Conservation (phyloP, 2,113 vertebrate genomes). For the Malaclemys terrapin region DNA sequence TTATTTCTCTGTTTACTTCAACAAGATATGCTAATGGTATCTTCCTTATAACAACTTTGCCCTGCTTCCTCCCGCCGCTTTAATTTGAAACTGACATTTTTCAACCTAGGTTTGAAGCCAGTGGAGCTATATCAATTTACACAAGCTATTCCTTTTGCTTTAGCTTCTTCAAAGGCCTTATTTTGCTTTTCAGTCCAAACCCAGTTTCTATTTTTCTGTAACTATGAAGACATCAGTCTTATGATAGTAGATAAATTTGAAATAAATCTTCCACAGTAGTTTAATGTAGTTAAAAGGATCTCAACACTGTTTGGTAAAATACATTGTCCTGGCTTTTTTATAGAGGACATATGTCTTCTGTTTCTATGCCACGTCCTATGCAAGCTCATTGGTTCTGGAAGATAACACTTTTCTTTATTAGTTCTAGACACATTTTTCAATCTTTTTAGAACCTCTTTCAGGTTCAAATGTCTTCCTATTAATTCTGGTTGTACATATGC, state of each 20-base stretch:
- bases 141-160: background rate
- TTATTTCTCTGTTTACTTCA: background rate
- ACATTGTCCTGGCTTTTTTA: background rate
- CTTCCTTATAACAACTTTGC: background rate
- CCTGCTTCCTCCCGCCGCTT: background rate
- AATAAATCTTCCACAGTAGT: background rate
- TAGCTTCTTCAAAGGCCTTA: background rate
- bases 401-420: no score
- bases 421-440: background rate
- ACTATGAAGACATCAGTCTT: background rate
- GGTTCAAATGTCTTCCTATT: background rate
- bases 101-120: background rate
- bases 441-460: background rate
- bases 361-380: background rate
- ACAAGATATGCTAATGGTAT: accelerated
- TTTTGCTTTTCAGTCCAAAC: background rate
- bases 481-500: background rate
- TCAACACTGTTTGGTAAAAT: background rate
- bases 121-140: background rate
- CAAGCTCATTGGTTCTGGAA: background rate
- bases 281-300: background rate
- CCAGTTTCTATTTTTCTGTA: background rate
- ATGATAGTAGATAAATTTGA: background rate
- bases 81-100: background rate
- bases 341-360: background rate